Evolutionary conservation across 2,797 vertebrate species (phyloP).

Genomic region (Alcedo quadribrachys): DNA sequence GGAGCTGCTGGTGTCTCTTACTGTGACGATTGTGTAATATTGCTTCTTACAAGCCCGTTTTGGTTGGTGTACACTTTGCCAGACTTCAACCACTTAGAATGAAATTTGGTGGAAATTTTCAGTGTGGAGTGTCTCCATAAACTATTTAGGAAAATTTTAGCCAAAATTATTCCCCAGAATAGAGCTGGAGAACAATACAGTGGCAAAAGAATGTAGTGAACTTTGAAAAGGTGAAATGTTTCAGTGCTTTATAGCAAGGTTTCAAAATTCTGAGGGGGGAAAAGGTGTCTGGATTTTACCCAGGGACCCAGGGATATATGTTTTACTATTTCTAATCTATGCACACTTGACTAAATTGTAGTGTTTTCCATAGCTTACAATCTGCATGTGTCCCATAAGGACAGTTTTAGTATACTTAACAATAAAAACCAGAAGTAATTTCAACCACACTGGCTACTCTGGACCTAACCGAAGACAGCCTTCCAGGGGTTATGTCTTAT

Average conservation of each 20-base stretch:
- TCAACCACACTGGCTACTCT: not conserved
- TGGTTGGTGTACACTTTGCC: not conserved
- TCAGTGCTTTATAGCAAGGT: not conserved
- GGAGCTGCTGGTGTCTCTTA: slow-evolving; percentile 2
- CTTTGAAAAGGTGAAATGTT: not conserved
- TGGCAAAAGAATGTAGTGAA: not conserved
- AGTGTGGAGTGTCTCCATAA: not conserved
- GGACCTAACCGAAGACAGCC: not conserved
- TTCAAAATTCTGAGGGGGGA: not conserved
- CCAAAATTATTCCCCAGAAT: not conserved
- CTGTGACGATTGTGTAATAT: slow-evolving; percentile 20
- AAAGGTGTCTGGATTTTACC: not conserved
- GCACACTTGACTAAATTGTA: not conserved
- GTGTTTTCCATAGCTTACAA: not conserved
- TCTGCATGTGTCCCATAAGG: not conserved
- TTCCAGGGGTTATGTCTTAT: not conserved
- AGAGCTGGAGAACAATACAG: not conserved
- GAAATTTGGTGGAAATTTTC: not conserved
- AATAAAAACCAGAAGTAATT: slow-evolving; percentile 7
- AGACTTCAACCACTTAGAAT: not conserved
- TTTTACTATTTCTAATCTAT: not conserved
- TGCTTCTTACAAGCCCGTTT: not conserved
- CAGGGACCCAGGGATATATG: not conserved
- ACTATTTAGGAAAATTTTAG: not conserved
- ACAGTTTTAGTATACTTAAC: not conserved